Conservation (phyloP, 2,113 vertebrate species). For the Pithys albifrons region DNA sequence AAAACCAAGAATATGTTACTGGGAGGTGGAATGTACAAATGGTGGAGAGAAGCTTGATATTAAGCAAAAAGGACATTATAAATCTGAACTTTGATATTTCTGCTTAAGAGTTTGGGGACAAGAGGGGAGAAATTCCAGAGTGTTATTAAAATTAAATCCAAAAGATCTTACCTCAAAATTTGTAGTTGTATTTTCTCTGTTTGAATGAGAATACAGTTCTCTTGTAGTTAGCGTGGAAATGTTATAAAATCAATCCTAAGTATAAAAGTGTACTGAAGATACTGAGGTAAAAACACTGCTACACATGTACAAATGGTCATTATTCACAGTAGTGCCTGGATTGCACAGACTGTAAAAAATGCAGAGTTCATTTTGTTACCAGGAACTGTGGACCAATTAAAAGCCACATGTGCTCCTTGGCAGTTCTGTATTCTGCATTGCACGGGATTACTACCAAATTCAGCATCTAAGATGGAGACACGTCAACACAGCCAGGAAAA, state of each 20-base stretch:
- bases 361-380: neutral
- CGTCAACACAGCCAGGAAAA: neutral
- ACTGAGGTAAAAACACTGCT: neutral
- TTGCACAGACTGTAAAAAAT: neutral
- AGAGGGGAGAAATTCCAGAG: neutral
- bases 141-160: neutral
- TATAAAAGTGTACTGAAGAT: neutral
- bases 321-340: neutral
- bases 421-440: neutral
- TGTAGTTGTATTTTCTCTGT: neutral
- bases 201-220: neutral
- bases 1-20: neutral
- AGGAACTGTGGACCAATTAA: neutral
- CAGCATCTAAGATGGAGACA: neutral
- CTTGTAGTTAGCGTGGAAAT: neutral
- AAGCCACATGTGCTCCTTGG: neutral
- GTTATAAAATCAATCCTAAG: neutral
- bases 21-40: neutral
- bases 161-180: neutral
- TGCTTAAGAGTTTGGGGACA: neutral
- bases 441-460: neutral
- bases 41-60: neutral
- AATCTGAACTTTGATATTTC: neutral
- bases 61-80: neutral
- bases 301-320: neutral